Conservation (phyloP, 37 sponge, comb jelly and placozoan species). For the Aplysina aerophoba region DNA sequence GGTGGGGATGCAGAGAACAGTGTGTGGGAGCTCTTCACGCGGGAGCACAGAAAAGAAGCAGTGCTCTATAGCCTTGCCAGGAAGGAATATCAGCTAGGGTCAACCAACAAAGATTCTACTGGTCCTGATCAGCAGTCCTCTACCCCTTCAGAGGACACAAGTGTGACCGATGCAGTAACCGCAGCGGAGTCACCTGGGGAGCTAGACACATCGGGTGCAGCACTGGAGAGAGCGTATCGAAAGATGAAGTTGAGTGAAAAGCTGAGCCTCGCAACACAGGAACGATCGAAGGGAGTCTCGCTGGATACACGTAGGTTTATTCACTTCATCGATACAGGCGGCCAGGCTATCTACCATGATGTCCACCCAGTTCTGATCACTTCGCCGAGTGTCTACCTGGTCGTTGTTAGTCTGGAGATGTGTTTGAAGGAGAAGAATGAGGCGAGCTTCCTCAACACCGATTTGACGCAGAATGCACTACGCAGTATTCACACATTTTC, state of each 20-base stretch:
- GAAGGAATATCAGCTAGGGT: neutral
- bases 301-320: neutral
- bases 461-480: constrained; percentile 16
- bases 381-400: constrained; percentile 31
- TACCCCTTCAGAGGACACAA: neutral
- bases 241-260: neutral
- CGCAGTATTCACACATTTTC: constrained; percentile 16
- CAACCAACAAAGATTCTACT: neutral
- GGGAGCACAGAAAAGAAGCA: neutral
- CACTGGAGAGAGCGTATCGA: neutral
- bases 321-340: constrained; percentile 26
- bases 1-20: neutral
- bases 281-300: neutral
- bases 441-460: neutral
- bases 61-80: neutral
- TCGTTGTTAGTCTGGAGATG: neutral
- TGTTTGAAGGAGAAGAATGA: neutral
- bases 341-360: constrained; percentile 30
- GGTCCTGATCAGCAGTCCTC: neutral
- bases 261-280: neutral
- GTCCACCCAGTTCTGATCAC: constrained; percentile 22
- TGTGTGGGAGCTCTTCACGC: neutral
- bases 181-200: neutral
- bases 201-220: neutral
- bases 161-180: neutral